phyloP scores from a whole-genome alignment of 2,888 invertebrate genomes.

The Chirona hameri region DNA sequence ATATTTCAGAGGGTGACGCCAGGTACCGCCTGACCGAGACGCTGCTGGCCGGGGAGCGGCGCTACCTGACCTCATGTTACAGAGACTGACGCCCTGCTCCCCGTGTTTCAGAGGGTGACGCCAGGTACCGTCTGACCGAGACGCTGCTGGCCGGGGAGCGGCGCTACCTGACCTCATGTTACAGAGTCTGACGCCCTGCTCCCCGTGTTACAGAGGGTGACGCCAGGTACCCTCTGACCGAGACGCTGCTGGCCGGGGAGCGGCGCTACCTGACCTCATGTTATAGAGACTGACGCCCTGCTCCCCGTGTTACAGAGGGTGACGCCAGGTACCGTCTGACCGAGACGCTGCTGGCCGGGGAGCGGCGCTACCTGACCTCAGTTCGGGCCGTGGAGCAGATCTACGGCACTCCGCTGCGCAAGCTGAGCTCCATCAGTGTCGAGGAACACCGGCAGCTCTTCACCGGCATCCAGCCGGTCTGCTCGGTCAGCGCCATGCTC shows the following conservation, averaged over 20 bases:
- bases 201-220: conserved; percentile 45
- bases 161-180: no score
- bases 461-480: conserved; percentile 49
- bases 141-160: neutral
- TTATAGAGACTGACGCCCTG: no score
- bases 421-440: conserved; percentile 48
- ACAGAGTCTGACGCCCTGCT: no score
- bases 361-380: conserved; percentile 51
- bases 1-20: neutral
- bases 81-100: no score
- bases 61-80: no score
- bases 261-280: conserved; percentile 51
- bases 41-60: neutral
- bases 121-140: no score
- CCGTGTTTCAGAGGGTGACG: neutral
- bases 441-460: conserved; percentile 57
- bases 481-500: conserved; percentile 40
- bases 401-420: conserved; percentile 58
- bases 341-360: conserved; percentile 49
- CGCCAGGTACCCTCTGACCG: conserved; percentile 48
- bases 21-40: no score
- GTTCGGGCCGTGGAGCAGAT: conserved; percentile 61
- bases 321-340: conserved; percentile 49
- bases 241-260: conserved; percentile 50
- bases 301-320: conserved; percentile 42